Evolutionary conservation across 53 echinoderm and acorn worm species (phyloP), one percentile per base, ranked within the genome.

Genomic region (Holothuria scabra): DNA sequence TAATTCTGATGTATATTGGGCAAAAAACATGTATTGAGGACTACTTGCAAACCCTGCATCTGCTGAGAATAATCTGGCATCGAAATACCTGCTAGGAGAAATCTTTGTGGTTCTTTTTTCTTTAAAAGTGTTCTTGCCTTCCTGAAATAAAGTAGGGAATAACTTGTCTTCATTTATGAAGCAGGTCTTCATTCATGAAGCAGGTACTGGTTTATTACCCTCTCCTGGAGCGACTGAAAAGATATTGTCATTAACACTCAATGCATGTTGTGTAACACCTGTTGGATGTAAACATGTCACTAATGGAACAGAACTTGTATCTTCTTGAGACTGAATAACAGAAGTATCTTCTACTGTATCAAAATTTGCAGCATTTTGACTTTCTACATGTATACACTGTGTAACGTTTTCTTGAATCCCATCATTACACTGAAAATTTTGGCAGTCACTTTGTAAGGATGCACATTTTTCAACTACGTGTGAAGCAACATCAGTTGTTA

Each of bases 21-120:
- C 94, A 91, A 78, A 89, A 58, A 93, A 91, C 9, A 91, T 86
- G 32, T 87, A 94, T 13, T 94, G 82, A 31, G 85, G 65, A 84
- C 79, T 86, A 14, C 76, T 25, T 26, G 91, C 89, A 85, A 94
- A 92, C 59, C 95, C 70, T 23, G 90, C 87, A 58, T 92, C 92
- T 25, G 78, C 85, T 70, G 87, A 82, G 70, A 92, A 80, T 56
- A 94, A 37, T 65, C 92, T 81, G 20, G 71, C 76, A 14, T 87
- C 87, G 13, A 94, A 88, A 85, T 94, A 94, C 48, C 91, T 85
- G 26, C 85, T 72, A 20, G 86, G 79, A 25, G 90, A 86, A 28
- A 92, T 25, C 33, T 82, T 89, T 9, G 72, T 84, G 21, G 86
- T 10, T 67, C 94, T 85, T 25, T n/a, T 9, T 85, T 83, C 80